A percentile compares a stretch with the other conserved stretches of the same genome.
phyloP scores from a whole-genome alignment of 2,113 vertebrate genomes.

The Opisthocomus hoazin region DNA sequence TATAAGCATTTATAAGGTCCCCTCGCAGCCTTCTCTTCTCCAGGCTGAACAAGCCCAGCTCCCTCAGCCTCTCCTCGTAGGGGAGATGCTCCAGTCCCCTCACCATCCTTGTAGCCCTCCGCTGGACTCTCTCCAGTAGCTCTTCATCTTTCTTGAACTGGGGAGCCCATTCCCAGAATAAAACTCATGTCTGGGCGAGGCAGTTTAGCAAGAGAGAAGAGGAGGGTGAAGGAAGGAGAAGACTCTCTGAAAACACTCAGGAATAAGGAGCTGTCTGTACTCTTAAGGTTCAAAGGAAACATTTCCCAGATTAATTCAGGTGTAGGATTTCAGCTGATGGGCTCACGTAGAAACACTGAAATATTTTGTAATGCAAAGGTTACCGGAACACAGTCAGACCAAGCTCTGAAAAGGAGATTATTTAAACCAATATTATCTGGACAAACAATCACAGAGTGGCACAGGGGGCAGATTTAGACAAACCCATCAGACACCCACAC shows the following conservation, averaged over 20 bases:
- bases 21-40: too few species aligned
- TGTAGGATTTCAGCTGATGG: neutral
- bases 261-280: neutral
- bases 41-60: too few species aligned
- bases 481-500: accelerated
- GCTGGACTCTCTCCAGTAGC: too few species aligned
- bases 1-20: too few species aligned
- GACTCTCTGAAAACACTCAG: neutral
- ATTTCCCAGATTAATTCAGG: neutral
- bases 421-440: neutral
- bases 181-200: neutral
- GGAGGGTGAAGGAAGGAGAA: neutral
- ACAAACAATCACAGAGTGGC: neutral
- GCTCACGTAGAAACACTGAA: neutral
- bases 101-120: too few species aligned
- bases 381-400: neutral
- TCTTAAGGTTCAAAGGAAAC: neutral
- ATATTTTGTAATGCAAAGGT: neutral
- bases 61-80: too few species aligned
- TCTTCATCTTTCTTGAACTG: too few species aligned
- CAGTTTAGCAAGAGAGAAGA: neutral
- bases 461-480: neutral
- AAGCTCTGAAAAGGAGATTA: neutral
- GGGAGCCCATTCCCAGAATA: too few species aligned
- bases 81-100: too few species aligned